These are phyloP conservation scores for Mugil cephalus DNA, from an alignment of 2,113 vertebrate species.

Conservation along the genomic window DNA sequence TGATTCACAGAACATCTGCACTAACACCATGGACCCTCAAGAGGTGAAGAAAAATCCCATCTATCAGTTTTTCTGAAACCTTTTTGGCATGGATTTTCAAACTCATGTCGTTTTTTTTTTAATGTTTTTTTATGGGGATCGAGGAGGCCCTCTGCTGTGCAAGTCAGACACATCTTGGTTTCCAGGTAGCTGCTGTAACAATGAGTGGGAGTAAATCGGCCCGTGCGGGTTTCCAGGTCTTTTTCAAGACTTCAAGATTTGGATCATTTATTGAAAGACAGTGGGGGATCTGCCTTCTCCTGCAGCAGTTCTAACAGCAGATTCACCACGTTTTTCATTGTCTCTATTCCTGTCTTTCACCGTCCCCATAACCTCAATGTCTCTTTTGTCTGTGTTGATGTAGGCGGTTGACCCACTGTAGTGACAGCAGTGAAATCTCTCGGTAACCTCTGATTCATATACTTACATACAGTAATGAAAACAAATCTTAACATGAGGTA, in stretches of 20 bases:
- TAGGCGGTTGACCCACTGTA: neutral
- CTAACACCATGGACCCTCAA: constrained; percentile 33
- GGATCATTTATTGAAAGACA: constrained; percentile 49
- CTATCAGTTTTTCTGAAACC: neutral
- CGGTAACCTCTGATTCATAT: neutral
- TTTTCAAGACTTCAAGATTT: constrained; percentile 51
- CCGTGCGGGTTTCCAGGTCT: constrained; percentile 43
- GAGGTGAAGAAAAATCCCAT: constrained; percentile 40
- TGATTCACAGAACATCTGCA: constrained; percentile 63
- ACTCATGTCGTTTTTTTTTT: neutral
- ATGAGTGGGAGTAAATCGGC: constrained; percentile 8
- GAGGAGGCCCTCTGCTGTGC: constrained; percentile 62
- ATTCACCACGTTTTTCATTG: constrained; percentile 4
- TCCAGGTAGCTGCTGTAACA: constrained; percentile 52
- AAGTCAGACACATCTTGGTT: constrained; percentile 65
- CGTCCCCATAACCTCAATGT: constrained; percentile 8
- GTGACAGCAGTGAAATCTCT: neutral
- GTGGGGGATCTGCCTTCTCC: constrained; percentile 34
- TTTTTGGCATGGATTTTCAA: neutral
- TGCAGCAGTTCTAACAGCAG: constrained; percentile 1
- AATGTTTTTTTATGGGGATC: constrained; percentile 56
- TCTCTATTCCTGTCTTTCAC: constrained; percentile 21
- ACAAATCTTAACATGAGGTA: neutral
- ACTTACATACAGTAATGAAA: neutral
- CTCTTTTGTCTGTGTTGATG: constrained; percentile 2